These are phyloP conservation scores for Ceratina japonica DNA, from an alignment of 1,140 invertebrate species.

Conservation along the genomic window DNA sequence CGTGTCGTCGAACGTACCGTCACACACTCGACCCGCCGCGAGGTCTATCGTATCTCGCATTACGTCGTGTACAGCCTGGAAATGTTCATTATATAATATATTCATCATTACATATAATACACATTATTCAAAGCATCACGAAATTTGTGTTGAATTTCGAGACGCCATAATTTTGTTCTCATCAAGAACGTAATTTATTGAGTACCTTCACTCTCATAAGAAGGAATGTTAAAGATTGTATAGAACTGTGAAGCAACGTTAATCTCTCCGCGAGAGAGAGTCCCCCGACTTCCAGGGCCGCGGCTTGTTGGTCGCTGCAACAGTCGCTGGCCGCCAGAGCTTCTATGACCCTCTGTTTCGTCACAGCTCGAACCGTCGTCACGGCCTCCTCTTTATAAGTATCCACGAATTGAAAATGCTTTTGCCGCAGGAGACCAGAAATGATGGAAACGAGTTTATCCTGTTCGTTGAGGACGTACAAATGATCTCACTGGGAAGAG, in stretches of 20 bases:
- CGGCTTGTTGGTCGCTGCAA: conserved; percentile 78
- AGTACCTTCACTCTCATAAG: conserved; percentile 83
- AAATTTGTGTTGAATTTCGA: too few species aligned
- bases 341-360: conserved; percentile 94
- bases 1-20: conserved; percentile 69
- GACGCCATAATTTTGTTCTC: too few species aligned
- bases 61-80: conserved; percentile 85
- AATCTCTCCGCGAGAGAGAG: conserved; percentile 89
- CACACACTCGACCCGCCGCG: conserved; percentile 79
- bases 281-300: conserved; percentile 75
- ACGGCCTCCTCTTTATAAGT: conserved; percentile 93
- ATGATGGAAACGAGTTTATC: conserved; percentile 94
- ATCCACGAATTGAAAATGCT: conserved; percentile 93
- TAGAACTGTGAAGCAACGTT: conserved; percentile 87
- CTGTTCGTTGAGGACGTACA: conserved; percentile 76
- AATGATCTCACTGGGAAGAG: conserved; percentile 63
- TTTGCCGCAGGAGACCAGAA: conserved; percentile 91
- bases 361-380: conserved; percentile 91
- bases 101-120: too few species aligned
- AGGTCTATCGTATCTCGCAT: conserved; percentile 84
- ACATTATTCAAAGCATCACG: too few species aligned
- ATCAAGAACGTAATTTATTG: not conserved
- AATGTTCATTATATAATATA: conserved; percentile 27
- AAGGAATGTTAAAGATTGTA: conserved; percentile 79
- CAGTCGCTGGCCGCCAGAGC: conserved; percentile 85